Evolutionary conservation across 2,888 invertebrate species (phyloP).

Genomic region (Pristionchus entomophagus): DNA sequence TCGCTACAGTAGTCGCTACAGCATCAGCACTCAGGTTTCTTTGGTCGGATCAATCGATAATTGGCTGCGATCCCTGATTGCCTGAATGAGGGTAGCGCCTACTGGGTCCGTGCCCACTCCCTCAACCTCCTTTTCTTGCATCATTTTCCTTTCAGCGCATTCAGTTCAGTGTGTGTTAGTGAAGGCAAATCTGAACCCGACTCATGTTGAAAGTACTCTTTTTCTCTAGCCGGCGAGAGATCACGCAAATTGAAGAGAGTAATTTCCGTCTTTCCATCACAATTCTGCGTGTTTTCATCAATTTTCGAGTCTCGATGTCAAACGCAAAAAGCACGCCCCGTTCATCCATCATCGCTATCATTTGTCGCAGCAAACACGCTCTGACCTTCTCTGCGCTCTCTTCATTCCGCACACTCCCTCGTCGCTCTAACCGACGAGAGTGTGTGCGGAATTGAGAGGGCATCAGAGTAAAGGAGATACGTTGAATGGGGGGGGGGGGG

Average conservation of each 20-base stretch:
- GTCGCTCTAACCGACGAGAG: too few relatives aligned
- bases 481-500: not conserved
- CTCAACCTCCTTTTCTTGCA: too few relatives aligned
- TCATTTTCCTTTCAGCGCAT: too few relatives aligned
- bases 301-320: not conserved
- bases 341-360: constrained; percentile 20
- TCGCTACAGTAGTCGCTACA: not conserved
- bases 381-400: not conserved
- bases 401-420: too few relatives aligned
- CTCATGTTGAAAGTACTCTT: too few relatives aligned
- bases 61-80: not conserved
- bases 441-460: too few relatives aligned
- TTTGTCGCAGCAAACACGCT: constrained; percentile 7
- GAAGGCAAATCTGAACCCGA: too few relatives aligned
- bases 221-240: not conserved
- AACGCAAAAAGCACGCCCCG: too few relatives aligned
- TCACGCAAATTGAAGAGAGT: too few relatives aligned
- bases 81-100: not conserved
- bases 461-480: not conserved
- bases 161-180: too few relatives aligned
- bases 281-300: not conserved
- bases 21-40: too few relatives aligned
- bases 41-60: not conserved
- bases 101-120: not conserved
- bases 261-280: too few relatives aligned